Evolutionary conservation across 2,113 vertebrate species (phyloP).

Genomic region (Talpa occidentalis): DNA sequence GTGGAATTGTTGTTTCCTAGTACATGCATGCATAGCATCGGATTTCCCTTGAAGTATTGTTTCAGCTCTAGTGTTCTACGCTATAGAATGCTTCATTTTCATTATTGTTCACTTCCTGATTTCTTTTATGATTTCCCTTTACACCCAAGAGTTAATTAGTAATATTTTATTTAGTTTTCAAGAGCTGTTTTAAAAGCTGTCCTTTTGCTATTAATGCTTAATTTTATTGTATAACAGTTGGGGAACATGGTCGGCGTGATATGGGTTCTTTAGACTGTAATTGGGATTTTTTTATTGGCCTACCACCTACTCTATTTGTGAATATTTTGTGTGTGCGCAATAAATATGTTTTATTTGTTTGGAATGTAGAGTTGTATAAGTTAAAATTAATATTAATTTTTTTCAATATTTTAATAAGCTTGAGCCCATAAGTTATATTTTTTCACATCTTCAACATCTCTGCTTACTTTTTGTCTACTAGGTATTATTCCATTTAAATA

Average conservation of each 20-base stretch:
- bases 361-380: background rate
- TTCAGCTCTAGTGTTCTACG: background rate
- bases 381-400: constrained; percentile 46
- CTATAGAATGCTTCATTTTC: background rate
- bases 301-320: background rate
- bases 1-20: constrained; percentile 41
- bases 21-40: background rate
- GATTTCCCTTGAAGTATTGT: background rate
- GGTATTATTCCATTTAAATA: background rate
- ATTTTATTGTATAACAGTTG: constrained; percentile 19
- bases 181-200: constrained; percentile 24
- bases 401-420: background rate
- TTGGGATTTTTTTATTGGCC: background rate
- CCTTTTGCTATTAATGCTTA: constrained; percentile 53
- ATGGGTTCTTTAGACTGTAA: constrained; percentile 46
- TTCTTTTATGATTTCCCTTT: background rate
- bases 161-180: constrained; percentile 12
- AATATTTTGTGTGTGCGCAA: background rate
- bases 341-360: background rate
- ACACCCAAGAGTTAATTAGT: background rate
- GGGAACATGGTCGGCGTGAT: background rate
- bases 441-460: background rate
- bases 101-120: background rate
- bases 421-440: constrained; percentile 13
- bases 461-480: constrained; percentile 3